phyloP scores from a whole-genome alignment of 1,140 invertebrate species.

The Drosophila repleta region DNA sequence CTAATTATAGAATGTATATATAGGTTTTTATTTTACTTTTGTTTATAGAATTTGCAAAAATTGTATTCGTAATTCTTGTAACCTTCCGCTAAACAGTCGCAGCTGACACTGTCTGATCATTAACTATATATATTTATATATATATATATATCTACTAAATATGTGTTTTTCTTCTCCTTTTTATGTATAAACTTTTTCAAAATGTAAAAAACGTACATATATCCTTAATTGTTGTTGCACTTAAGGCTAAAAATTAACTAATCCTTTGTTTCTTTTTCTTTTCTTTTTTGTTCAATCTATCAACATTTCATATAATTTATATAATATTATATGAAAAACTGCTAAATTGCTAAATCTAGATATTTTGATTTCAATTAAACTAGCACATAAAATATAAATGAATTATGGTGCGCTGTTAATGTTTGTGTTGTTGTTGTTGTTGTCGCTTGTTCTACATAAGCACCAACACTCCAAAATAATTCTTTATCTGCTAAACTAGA shows the following conservation, averaged over 20 bases:
- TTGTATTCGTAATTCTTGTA: conserved; percentile 22
- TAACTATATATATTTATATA: conserved; percentile 57
- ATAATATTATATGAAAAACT: conserved; percentile 33
- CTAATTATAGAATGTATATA: conserved; percentile 44
- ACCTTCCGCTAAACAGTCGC: conserved; percentile 35
- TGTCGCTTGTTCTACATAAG: conserved; percentile 1
- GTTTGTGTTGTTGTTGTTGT: conserved; percentile 2
- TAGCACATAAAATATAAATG: conserved; percentile 46
- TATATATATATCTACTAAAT: conserved; percentile 50
- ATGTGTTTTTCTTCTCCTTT: conserved; percentile 45
- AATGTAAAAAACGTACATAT: conserved; percentile 75
- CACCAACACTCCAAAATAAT: conserved; percentile 8
- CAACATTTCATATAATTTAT: conserved; percentile 65
- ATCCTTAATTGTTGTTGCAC: conserved; percentile 43
- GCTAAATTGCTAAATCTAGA: conserved; percentile 28
- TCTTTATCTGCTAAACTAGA: conserved; percentile 8
- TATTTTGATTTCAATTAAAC: conserved; percentile 61
- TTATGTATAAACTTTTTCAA: conserved; percentile 73
- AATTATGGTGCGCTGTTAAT: conserved; percentile 34
- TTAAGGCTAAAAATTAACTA: conserved; percentile 69
- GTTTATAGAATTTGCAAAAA: conserved; percentile 24
- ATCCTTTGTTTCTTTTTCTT: conserved; percentile 36
- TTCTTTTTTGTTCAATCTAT: conserved; percentile 16
- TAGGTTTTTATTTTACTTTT: conserved; percentile 32
- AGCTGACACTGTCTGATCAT: conserved; percentile 50